These are phyloP conservation scores for Oeneis ivallda DNA, from an alignment of 2,888 invertebrate genomes.

Conservation along the genomic window DNA sequence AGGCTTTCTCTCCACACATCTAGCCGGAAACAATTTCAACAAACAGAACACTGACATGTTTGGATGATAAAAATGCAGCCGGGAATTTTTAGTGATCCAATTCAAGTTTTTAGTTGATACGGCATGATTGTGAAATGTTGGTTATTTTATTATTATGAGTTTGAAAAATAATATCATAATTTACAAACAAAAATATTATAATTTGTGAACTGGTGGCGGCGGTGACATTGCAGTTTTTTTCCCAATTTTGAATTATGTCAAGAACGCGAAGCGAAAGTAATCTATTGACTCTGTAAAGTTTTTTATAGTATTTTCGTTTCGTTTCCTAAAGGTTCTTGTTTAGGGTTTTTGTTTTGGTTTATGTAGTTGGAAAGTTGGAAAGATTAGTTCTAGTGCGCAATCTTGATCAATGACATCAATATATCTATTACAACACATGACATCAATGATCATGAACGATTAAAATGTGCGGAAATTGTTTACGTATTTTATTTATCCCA, in stretches of 20 bases:
- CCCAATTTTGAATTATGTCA: constrained; percentile 15
- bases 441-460: too few relatives aligned
- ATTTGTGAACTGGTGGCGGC: constrained; percentile 54
- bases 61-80: constrained; percentile 18
- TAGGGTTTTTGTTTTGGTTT: neutral
- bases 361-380: too few relatives aligned
- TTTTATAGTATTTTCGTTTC: constrained; percentile 9
- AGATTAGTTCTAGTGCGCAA: too few relatives aligned
- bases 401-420: too few relatives aligned
- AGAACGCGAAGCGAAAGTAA: neutral
- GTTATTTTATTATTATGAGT: constrained; percentile 37
- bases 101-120: constrained; percentile 44
- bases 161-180: constrained; percentile 32
- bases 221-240: constrained; percentile 42
- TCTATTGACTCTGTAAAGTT: neutral
- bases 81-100: neutral
- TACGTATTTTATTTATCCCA: too few relatives aligned
- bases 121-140: constrained; percentile 48
- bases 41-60: constrained; percentile 55
- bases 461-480: too few relatives aligned
- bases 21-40: constrained; percentile 47
- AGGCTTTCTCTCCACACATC: constrained; percentile 21
- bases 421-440: too few relatives aligned
- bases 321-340: neutral
- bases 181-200: constrained; percentile 43